Percentiles rank a stretch among this genome's conserved stretches.
Evolutionary conservation across 2,888 invertebrate species (phyloP).

Genomic region (Trachelus tabidus): DNA sequence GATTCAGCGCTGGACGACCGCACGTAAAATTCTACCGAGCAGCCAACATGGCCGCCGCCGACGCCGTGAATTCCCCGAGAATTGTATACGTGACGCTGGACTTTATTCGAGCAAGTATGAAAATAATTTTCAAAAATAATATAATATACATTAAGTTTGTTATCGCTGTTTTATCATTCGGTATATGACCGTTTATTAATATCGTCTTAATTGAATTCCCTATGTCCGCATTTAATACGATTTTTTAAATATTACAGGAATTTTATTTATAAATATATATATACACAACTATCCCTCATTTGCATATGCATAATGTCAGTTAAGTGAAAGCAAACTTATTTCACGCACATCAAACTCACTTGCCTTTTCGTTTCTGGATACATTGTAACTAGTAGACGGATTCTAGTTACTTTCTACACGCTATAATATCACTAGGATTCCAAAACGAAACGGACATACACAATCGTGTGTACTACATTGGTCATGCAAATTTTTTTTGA

Average conservation of each 20-base stretch:
- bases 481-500: not conserved
- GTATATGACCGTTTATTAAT: not conserved
- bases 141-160: not conserved
- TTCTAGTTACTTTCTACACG: not conserved
- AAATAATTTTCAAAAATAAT: not conserved
- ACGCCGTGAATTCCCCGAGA: not conserved
- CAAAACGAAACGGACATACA: not conserved
- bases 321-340: not conserved
- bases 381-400: not conserved
- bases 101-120: not conserved
- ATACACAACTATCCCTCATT: not conserved
- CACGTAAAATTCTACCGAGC: not conserved
- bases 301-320: not conserved
- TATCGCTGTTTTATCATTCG: not conserved
- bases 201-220: not conserved
- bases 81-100: not conserved
- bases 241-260: not conserved
- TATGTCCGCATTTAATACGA: not conserved
- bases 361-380: not conserved
- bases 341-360: not conserved
- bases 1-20: not conserved
- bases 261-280: not conserved
- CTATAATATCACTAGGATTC: not conserved
- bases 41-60: not conserved
- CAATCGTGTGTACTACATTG: not conserved